Evolutionary conservation across 1,140 invertebrate species (phyloP).

Genomic region (Holotrichia oblita): DNA sequence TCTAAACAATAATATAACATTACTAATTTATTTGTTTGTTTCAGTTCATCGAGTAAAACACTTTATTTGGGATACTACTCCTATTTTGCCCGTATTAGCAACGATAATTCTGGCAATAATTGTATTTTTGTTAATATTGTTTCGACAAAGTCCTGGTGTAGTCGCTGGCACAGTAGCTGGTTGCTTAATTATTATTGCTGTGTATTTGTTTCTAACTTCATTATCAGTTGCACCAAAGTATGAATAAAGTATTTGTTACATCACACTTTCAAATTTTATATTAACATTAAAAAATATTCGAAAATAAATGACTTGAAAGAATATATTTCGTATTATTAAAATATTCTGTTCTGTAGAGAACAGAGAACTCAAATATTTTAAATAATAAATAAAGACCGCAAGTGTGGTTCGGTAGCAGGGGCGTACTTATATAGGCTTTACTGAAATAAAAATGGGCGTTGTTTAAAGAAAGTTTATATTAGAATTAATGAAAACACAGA

Average conservation of each 20-base stretch:
- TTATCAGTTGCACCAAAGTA: slow-evolving; percentile 25
- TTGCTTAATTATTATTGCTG: slow-evolving; percentile 49
- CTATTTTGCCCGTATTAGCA: slow-evolving; percentile 51
- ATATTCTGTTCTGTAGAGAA: too few relatives aligned
- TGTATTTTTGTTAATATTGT: slow-evolving; percentile 51
- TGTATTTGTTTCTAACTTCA: slow-evolving; percentile 48
- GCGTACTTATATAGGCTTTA: too few relatives aligned
- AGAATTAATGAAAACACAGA: too few relatives aligned
- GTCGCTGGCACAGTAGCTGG: slow-evolving; percentile 52
- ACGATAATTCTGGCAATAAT: slow-evolving; percentile 48
- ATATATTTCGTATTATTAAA: too few relatives aligned
- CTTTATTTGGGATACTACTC: slow-evolving; percentile 47
- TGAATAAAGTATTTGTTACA: slow-evolving; percentile 24
- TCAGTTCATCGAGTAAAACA: slow-evolving; percentile 23
- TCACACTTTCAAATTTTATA: too few relatives aligned
- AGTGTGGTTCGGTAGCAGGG: too few relatives aligned
- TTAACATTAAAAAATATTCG: too few relatives aligned
- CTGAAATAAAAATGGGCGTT: too few relatives aligned
- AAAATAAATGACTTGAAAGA: too few relatives aligned
- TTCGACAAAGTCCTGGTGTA: slow-evolving; percentile 50
- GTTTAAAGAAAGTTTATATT: too few relatives aligned
- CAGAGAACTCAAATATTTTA: too few relatives aligned
- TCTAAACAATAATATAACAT: neutral
- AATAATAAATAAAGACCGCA: too few relatives aligned
- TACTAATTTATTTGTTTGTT: slow-evolving; percentile 18